phyloP scores from a whole-genome alignment of 2,113 vertebrate genomes.

The Callithrix jacchus region DNA sequence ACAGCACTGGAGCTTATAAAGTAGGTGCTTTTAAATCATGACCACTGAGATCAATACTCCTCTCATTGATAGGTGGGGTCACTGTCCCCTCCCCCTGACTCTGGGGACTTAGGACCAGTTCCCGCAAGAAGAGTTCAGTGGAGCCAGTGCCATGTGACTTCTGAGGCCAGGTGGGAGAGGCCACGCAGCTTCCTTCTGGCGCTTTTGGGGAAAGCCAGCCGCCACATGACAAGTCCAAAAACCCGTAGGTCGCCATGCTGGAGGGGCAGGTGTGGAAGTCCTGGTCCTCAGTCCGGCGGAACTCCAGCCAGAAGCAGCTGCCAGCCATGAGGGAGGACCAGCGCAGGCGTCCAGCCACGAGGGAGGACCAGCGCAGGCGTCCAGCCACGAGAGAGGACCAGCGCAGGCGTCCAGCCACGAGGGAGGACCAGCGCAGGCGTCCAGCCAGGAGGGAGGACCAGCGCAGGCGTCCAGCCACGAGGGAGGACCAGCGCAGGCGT shows the following conservation, averaged over 20 bases:
- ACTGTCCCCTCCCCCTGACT: too few species aligned
- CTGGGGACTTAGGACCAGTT: not conserved
- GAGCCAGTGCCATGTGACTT: not conserved
- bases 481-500: too few species aligned
- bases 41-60: accelerated
- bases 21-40: accelerated
- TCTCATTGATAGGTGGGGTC: accelerated
- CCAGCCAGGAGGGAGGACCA: not conserved
- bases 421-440: too few species aligned
- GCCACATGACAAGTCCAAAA: too few species aligned
- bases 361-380: too few species aligned
- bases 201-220: too few species aligned
- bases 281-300: not conserved
- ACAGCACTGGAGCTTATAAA: accelerated
- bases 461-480: accelerated
- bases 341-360: not conserved
- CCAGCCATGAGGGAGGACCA: not conserved
- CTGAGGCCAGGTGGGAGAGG: not conserved
- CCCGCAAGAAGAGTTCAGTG: not conserved
- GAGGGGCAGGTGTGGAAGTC: too few species aligned
- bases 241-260: accelerated
- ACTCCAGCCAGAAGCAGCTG: not conserved
- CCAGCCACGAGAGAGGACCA: not conserved
- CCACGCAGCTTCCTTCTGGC: not conserved
- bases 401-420: not conserved